A percentile compares a stretch with the other conserved stretches of the same genome.
phyloP scores from a whole-genome alignment of 2,113 vertebrate genomes.

The Poecile atricapillus region DNA sequence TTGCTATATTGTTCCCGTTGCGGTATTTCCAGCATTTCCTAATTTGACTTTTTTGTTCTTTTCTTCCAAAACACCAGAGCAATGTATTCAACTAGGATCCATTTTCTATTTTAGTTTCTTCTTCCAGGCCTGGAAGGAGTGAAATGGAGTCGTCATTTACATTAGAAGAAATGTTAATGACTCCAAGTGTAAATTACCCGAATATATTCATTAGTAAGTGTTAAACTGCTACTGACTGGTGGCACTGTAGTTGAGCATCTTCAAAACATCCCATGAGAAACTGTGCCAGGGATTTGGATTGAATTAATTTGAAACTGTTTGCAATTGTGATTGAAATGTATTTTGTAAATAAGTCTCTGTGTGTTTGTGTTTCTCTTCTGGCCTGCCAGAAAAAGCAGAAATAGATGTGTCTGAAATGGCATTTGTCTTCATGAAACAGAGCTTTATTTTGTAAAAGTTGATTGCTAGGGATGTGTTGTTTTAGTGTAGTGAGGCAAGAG shows the following conservation, averaged over 20 bases:
- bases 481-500: background rate
- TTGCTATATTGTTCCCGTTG: background rate
- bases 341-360: background rate
- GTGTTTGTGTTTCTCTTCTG: background rate
- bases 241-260: background rate
- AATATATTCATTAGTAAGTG: background rate
- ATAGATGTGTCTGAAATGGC: background rate
- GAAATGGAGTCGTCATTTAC: background rate
- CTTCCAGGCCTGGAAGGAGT: background rate
- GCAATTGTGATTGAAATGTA: background rate
- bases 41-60: background rate
- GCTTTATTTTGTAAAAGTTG: background rate
- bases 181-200: background rate
- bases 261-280: background rate
- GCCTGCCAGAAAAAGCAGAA: background rate
- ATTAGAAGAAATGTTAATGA: background rate
- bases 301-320: background rate
- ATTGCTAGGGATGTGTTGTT: background rate
- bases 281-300: background rate
- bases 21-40: background rate
- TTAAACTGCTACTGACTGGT: background rate
- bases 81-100: background rate
- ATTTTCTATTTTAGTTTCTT: background rate
- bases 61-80: background rate
- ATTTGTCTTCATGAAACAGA: background rate